Evolutionary conservation across 2,113 vertebrate species (phyloP).

Genomic region (Nothocercus nigrocapillus): DNA sequence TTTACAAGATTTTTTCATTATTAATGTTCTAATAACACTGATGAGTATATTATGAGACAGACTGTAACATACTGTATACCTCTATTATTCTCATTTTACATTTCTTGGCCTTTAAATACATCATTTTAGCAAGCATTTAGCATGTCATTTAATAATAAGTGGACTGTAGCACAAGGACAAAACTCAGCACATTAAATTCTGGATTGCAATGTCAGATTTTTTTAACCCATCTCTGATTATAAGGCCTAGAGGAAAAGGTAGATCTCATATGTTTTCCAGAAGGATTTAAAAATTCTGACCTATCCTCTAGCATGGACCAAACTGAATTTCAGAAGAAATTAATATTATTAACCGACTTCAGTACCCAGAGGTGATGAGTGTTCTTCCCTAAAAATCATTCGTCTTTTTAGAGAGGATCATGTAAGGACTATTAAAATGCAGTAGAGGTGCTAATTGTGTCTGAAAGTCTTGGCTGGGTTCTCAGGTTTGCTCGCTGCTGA

Average conservation of each 20-base stretch:
- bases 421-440: neutral
- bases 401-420: neutral
- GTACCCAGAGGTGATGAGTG: neutral
- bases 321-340: neutral
- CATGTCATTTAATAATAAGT: neutral
- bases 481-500: rapidly evolving
- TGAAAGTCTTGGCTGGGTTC: neutral
- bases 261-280: neutral
- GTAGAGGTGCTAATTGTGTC: neutral
- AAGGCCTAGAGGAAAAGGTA: neutral
- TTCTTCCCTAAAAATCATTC: neutral
- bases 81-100: neutral
- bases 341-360: neutral
- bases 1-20: neutral
- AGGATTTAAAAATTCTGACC: neutral
- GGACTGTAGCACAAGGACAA: neutral
- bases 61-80: neutral
- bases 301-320: neutral
- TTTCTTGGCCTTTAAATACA: neutral
- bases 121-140: neutral
- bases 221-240: neutral
- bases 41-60: neutral
- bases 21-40: rapidly evolving
- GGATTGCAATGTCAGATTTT: neutral
- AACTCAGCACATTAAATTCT: neutral